Evolutionary conservation across 1,140 invertebrate species (phyloP).

Genomic region (Drosophila carrolli): DNA sequence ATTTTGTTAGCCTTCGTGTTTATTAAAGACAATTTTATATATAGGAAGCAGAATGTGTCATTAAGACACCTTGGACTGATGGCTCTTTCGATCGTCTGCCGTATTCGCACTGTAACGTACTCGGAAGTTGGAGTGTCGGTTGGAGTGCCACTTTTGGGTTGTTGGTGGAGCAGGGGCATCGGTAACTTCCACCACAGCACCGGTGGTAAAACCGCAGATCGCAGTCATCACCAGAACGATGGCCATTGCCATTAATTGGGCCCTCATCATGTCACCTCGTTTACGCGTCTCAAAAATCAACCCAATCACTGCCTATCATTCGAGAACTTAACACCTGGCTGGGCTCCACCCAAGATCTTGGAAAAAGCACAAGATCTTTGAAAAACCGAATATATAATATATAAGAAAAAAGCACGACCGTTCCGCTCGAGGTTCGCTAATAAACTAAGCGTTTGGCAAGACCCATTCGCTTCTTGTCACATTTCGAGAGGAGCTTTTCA

Average conservation of each 20-base stretch:
- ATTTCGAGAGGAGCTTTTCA: constrained; percentile 13
- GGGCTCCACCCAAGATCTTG: constrained; percentile 1
- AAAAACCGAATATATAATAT: neutral
- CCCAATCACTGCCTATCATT: constrained; percentile 12
- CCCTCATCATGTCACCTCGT: constrained; percentile 33
- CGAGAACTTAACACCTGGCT: constrained; percentile 8
- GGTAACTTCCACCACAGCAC: constrained; percentile 13
- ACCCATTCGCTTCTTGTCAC: constrained; percentile 1
- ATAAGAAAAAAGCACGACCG: constrained; percentile 16
- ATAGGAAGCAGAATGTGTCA: no score
- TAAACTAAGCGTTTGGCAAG: constrained; percentile 30
- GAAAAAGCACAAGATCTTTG: neutral
- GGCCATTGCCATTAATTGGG: constrained; percentile 16
- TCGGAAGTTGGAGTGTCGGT: constrained; percentile 48
- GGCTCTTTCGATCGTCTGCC: constrained; percentile 12
- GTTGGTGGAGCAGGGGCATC: neutral
- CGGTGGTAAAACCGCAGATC: constrained; percentile 14
- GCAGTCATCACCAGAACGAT: neutral
- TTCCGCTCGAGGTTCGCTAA: constrained; percentile 25
- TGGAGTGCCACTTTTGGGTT: constrained; percentile 11
- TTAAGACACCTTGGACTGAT: no score
- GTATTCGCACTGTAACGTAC: constrained; percentile 50
- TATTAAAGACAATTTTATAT: no score
- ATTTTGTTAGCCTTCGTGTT: no score
- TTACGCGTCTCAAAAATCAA: constrained; percentile 12